A percentile compares a stretch with the other conserved stretches of the same genome.
Conservation (phyloP, 1,140 invertebrate genomes). For the Pseudomyrmex concolor region DNA sequence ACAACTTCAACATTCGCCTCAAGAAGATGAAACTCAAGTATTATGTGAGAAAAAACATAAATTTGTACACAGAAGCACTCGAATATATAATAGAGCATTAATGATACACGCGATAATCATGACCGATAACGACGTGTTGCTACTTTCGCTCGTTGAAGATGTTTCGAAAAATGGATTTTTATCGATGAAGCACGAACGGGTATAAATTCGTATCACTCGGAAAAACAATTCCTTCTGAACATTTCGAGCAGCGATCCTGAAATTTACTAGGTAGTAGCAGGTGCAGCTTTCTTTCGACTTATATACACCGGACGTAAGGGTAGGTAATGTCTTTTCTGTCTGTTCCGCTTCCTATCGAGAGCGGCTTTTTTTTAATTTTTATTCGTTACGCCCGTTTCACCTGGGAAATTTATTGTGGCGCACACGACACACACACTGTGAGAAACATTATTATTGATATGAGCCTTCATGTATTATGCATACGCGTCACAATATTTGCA, state of each 20-base stretch:
- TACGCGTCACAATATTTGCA: not conserved
- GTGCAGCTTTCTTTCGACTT: slow-evolving; percentile 60
- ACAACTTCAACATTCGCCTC: not conserved
- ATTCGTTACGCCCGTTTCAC: slow-evolving; percentile 63
- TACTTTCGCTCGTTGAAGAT: slow-evolving; percentile 29
- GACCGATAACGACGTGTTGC: slow-evolving; percentile 35
- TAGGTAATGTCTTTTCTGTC: slow-evolving; percentile 70
- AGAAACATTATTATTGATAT: slow-evolving; percentile 38
- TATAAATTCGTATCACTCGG: slow-evolving; percentile 63
- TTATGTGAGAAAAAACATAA: not conserved
- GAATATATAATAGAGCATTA: slow-evolving; percentile 18
- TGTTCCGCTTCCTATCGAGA: slow-evolving; percentile 46
- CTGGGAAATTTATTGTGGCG: slow-evolving; percentile 35
- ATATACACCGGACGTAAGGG: slow-evolving; percentile 65
- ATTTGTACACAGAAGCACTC: not conserved
- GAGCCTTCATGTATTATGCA: slow-evolving; percentile 29
- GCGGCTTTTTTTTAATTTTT: slow-evolving; percentile 31
- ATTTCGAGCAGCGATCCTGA: slow-evolving; percentile 44
- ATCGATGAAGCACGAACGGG: slow-evolving; percentile 16
- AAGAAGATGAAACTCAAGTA: not conserved
- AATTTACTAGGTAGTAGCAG: slow-evolving; percentile 64
- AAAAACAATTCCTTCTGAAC: slow-evolving; percentile 62
- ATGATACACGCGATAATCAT: slow-evolving; percentile 14
- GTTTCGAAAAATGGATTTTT: slow-evolving; percentile 46
- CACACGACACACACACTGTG: not conserved